These are phyloP conservation scores for Strongylocentrotus purpuratus DNA, from an alignment of 35 echinoderm and acorn worm genomes.

Conservation along the genomic window DNA sequence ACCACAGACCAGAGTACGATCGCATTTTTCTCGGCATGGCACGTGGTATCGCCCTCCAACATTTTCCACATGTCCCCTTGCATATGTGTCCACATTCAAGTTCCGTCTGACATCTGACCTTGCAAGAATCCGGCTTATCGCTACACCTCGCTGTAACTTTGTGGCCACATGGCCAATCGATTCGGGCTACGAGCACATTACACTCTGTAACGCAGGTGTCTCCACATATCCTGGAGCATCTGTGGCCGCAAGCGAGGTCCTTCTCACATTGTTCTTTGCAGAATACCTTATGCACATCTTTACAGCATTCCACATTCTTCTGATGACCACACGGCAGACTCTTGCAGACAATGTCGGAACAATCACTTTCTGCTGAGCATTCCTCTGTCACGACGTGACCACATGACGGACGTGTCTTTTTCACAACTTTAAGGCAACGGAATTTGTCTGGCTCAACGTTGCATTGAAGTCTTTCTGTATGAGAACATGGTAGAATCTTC, in stretches of 20 bases:
- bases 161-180: slow-evolving; percentile 77
- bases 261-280: slow-evolving; percentile 46
- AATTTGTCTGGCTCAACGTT: not conserved
- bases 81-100: slow-evolving; percentile 80
- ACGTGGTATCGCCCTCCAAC: not conserved
- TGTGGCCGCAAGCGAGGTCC: slow-evolving; percentile 56
- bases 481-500: slow-evolving; percentile 23
- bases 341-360: not conserved
- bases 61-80: slow-evolving; percentile 22
- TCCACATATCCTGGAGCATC: slow-evolving; percentile 30
- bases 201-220: slow-evolving; percentile 12
- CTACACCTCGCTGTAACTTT: slow-evolving; percentile 63
- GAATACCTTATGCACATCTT: not conserved
- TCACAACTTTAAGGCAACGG: not conserved
- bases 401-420: slow-evolving; percentile 35
- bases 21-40: slow-evolving; percentile 60
- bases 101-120: slow-evolving; percentile 46
- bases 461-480: slow-evolving; percentile 2
- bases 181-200: not conserved
- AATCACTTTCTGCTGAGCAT: slow-evolving; percentile 54
- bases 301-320: not conserved
- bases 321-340: slow-evolving; percentile 53
- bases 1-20: slow-evolving; percentile 73
- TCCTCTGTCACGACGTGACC: slow-evolving; percentile 23
- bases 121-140: slow-evolving; percentile 53